A percentile compares a stretch with the other conserved stretches of the same genome.
Conservation (phyloP, 2,113 vertebrate species). For the Lamprotornis superbus region DNA sequence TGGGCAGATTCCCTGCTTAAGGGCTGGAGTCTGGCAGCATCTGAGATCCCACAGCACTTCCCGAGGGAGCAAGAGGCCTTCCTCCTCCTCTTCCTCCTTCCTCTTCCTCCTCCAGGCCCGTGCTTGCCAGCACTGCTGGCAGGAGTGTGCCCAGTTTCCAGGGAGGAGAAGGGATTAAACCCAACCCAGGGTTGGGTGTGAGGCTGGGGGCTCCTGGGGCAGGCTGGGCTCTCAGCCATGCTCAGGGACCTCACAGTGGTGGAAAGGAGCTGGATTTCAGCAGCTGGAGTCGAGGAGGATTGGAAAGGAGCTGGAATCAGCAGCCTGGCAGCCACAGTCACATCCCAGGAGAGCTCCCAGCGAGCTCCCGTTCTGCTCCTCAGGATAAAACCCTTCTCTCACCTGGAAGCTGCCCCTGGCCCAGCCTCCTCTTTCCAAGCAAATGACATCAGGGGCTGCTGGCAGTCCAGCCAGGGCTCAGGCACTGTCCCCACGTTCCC, state of each 20-base stretch:
- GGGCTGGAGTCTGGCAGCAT: neutral
- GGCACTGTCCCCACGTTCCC: neutral
- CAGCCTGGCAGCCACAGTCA: neutral
- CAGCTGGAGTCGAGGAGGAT: neutral
- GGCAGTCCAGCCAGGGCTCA: neutral
- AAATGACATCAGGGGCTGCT: neutral
- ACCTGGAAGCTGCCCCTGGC: neutral
- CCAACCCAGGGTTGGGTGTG: fast-evolving
- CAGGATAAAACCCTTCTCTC: neutral
- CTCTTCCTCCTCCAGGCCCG: neutral
- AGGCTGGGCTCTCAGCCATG: fast-evolving
- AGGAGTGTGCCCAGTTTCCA: neutral
- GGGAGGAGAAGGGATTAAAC: neutral
- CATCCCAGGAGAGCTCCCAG: neutral
- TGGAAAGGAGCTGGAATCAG: neutral
- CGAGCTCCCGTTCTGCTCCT: neutral
- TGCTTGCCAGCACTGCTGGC: neutral
- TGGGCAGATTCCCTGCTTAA: neutral
- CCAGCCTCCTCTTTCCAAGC: neutral
- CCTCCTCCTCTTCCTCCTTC: neutral
- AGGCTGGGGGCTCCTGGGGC: neutral
- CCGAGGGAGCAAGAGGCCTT: neutral
- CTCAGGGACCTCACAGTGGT: fast-evolving
- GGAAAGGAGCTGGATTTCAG: neutral
- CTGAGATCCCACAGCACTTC: neutral